A percentile compares a stretch with the other conserved stretches of the same genome.
phyloP scores from a whole-genome alignment of 2,797 vertebrate genomes.

The Chiloscyllium punctatum region DNA sequence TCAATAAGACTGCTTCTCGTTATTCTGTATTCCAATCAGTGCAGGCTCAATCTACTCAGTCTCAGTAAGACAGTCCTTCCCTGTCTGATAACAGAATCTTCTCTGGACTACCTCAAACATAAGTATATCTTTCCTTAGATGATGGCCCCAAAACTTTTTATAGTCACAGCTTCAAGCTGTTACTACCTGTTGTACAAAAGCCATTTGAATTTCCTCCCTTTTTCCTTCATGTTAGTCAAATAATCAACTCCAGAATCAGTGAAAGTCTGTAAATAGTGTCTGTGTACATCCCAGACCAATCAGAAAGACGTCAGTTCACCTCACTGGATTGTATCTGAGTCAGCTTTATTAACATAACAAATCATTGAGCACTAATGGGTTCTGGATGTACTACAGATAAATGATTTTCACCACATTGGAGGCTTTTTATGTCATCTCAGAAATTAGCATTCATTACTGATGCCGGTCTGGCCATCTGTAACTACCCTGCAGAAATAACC shows the following conservation, averaged over 20 bases:
- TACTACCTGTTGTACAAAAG: background rate
- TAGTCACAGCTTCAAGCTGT: background rate
- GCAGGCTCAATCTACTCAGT: no score
- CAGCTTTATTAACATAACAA: background rate
- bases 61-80: no score
- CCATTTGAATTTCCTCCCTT: background rate
- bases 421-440: background rate
- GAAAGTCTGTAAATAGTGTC: background rate
- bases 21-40: no score
- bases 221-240: background rate
- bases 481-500: conserved; percentile 5
- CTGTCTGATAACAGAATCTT: no score
- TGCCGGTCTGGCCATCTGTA: background rate
- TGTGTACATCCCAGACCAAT: background rate
- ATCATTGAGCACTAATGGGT: background rate
- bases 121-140: no score
- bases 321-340: background rate
- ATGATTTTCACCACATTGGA: background rate
- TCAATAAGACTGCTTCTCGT: no score
- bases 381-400: background rate
- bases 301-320: background rate
- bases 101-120: no score
- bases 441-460: background rate
- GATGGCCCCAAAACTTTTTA: no score
- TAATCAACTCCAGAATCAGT: background rate